Conservation (phyloP, 2,797 vertebrate genomes). For the Loris lydekkerianus region DNA sequence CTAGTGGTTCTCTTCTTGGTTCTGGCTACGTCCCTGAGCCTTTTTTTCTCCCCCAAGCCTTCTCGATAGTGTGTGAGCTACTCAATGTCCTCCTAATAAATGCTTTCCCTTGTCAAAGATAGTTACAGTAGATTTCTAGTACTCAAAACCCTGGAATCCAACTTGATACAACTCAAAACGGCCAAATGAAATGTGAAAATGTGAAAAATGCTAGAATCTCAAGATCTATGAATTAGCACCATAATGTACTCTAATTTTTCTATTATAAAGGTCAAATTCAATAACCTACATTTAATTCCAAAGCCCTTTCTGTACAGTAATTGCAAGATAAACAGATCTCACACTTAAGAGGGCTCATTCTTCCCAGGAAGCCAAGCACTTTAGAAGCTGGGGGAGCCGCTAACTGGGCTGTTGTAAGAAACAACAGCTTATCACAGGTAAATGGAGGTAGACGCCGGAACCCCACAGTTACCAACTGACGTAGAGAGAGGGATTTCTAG, state of each 20-base stretch:
- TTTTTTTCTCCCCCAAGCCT: not conserved
- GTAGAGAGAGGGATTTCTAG: not conserved
- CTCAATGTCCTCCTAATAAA: not conserved
- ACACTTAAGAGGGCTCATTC: not conserved
- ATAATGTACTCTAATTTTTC: not conserved
- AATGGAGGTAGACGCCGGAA: not conserved
- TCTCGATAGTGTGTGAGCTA: not conserved
- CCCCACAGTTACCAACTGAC: not conserved
- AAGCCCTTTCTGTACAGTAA: not conserved
- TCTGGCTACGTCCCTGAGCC: no score
- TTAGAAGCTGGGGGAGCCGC: not conserved
- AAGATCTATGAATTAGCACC: not conserved
- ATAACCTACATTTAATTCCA: slow-evolving; percentile 56
- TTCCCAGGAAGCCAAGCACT: not conserved
- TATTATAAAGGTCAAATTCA: slow-evolving; percentile 53
- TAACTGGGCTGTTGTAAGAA: not conserved
- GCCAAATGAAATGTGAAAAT: not conserved
- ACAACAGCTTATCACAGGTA: not conserved
- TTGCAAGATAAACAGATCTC: slow-evolving; percentile 13
- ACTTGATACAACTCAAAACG: not conserved
- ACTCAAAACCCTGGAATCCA: not conserved
- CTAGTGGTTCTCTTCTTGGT: fast-evolving
- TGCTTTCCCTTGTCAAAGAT: not conserved
- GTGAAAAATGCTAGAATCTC: not conserved
- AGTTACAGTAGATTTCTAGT: not conserved